Evolutionary conservation across 1,140 invertebrate species (phyloP).

Genomic region (Mizuhopecten yessoensis): DNA sequence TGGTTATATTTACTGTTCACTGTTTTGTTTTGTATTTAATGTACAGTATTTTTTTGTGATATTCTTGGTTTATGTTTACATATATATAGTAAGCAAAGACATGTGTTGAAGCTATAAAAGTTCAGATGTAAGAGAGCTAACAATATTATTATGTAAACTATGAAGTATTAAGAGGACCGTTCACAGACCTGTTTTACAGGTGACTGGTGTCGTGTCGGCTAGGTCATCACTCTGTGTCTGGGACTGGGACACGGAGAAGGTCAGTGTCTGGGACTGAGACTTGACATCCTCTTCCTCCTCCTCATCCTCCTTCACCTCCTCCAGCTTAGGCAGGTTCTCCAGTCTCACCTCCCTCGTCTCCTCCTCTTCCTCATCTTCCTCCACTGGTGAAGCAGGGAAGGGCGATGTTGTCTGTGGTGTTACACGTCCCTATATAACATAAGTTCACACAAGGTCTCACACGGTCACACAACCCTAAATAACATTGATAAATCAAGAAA

Average conservation of each 20-base stretch:
- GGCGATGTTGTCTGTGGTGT: conserved; percentile 55
- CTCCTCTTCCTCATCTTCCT: conserved; percentile 52
- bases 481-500: no score
- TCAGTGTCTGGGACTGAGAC: conserved; percentile 16
- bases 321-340: not conserved
- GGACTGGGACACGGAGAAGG: not conserved
- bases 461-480: not conserved
- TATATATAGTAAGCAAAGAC: no score
- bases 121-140: no score
- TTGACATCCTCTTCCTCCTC: conserved; percentile 46
- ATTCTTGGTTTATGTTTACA: no score
- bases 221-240: conserved; percentile 22
- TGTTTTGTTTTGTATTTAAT: no score
- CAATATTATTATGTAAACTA: no score
- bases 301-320: conserved; percentile 43
- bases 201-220: not conserved
- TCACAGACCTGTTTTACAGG: not conserved
- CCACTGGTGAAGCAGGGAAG: conserved; percentile 42
- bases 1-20: no score
- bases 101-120: no score
- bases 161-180: no score
- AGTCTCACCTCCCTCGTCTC: conserved; percentile 22
- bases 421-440: conserved; percentile 55
- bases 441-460: not conserved
- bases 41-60: no score